Conservation (phyloP, 2,888 invertebrate species). For the Polymixis flavicincta region DNA sequence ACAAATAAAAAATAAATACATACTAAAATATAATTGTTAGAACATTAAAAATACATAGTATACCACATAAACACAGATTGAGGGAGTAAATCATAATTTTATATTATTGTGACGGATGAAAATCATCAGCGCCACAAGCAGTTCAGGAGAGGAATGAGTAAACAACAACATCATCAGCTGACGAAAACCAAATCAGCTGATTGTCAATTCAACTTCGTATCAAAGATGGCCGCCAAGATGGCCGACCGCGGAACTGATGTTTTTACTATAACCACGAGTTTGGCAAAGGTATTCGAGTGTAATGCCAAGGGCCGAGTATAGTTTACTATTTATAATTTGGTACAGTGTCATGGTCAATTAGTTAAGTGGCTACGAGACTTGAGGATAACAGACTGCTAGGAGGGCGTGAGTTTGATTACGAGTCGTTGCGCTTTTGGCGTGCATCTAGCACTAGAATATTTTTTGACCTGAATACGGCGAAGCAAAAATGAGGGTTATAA, state of each 20-base stretch:
- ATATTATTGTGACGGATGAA: too few species aligned
- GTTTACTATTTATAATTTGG: constrained; percentile 23
- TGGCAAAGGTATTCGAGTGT: constrained; percentile 29
- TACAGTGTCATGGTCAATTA: background rate
- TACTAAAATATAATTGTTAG: too few species aligned
- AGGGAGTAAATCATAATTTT: too few species aligned
- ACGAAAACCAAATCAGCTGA: constrained; percentile 28
- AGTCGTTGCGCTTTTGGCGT: background rate
- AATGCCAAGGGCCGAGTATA: constrained; percentile 38
- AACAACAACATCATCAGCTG: constrained; percentile 13
- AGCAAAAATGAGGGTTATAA: too few species aligned
- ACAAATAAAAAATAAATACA: too few species aligned
- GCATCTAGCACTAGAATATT: too few species aligned
- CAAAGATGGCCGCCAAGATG: constrained; percentile 44
- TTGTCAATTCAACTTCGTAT: constrained; percentile 22
- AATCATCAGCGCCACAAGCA: too few species aligned
- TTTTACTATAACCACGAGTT: constrained; percentile 39
- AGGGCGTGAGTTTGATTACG: background rate
- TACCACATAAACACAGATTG: too few species aligned
- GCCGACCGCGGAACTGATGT: constrained; percentile 6
- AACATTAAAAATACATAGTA: too few species aligned
- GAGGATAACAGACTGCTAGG: background rate
- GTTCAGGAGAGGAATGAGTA: too few species aligned
- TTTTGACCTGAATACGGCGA: too few species aligned
- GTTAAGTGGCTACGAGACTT: background rate